These are phyloP conservation scores for Zaprionus africanus DNA, from an alignment of 1,140 invertebrate species.

Conservation along the genomic window DNA sequence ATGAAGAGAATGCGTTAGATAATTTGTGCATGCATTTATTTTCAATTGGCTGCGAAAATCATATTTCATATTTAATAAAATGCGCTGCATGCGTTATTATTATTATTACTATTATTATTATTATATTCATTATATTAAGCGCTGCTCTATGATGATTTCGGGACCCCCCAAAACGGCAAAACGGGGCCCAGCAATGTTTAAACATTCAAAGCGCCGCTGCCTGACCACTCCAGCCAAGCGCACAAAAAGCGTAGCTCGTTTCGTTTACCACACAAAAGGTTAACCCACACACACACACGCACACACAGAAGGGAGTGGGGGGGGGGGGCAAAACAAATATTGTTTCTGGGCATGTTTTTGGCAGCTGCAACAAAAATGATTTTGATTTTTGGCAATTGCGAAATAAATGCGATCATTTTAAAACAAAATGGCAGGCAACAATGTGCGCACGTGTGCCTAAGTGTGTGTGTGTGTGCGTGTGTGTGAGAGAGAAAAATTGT, in stretches of 20 bases:
- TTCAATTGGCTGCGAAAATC: conserved; percentile 64
- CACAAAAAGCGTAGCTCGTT: conserved; percentile 72
- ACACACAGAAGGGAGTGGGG: conserved; percentile 6
- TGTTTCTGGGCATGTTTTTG: conserved; percentile 64
- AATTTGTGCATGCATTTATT: conserved; percentile 46
- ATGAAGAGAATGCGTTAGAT: conserved; percentile 2
- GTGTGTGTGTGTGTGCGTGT: conserved; percentile 3
- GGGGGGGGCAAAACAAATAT: conserved; percentile 62
- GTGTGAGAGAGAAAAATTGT: conserved; percentile 38
- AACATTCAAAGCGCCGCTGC: conserved; percentile 59
- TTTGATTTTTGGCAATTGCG: conserved; percentile 71
- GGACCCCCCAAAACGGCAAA: conserved; percentile 3
- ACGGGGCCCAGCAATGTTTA: conserved; percentile 48
- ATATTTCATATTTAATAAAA: conserved; percentile 81
- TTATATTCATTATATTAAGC: conserved; percentile 75
- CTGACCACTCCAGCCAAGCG: conserved; percentile 52
- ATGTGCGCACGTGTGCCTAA: conserved; percentile 1
- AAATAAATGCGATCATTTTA: conserved; percentile 80
- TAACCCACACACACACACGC: conserved; percentile 47
- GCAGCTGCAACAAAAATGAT: conserved; percentile 63
- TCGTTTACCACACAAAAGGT: conserved; percentile 72
- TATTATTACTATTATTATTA: conserved; percentile 59
- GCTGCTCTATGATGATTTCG: conserved; percentile 70
- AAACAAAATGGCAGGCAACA: conserved; percentile 67
- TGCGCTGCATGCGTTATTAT: conserved; percentile 68